Percentiles rank a stretch among this genome's conserved stretches.
Conservation (phyloP, 2,888 invertebrate species). For the Trissolcus brochymenae region DNA sequence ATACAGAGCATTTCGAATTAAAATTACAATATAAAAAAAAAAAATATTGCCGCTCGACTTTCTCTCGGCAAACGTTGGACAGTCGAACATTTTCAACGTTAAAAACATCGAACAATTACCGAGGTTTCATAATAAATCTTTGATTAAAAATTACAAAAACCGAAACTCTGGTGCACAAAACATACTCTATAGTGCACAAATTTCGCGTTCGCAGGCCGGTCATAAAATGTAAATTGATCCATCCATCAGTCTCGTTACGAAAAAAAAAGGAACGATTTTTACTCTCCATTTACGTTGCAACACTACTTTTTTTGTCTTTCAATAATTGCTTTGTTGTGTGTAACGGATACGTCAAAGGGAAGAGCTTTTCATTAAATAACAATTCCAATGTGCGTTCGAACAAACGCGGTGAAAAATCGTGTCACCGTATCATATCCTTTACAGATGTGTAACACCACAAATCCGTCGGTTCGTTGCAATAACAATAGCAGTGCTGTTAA, state of each 20-base stretch:
- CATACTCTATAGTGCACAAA: too few species aligned
- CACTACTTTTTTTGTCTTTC: conserved; percentile 8
- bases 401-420: background rate
- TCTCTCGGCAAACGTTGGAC: background rate
- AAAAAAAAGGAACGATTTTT: background rate
- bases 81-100: background rate
- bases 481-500: conserved; percentile 25
- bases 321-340: conserved; percentile 13
- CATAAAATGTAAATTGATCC: background rate
- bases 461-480: background rate
- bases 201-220: too few species aligned
- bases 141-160: background rate
- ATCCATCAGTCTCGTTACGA: too few species aligned
- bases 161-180: background rate
- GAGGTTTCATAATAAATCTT: background rate
- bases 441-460: background rate
- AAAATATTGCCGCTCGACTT: background rate
- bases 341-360: background rate
- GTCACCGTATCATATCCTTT: background rate
- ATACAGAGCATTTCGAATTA: conserved; percentile 38
- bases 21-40: too few species aligned
- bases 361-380: background rate
- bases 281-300: background rate
- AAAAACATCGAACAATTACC: background rate
- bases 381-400: background rate